These are phyloP conservation scores for Rhineura floridana DNA, from an alignment of 2,113 vertebrate species.

Conservation along the genomic window DNA sequence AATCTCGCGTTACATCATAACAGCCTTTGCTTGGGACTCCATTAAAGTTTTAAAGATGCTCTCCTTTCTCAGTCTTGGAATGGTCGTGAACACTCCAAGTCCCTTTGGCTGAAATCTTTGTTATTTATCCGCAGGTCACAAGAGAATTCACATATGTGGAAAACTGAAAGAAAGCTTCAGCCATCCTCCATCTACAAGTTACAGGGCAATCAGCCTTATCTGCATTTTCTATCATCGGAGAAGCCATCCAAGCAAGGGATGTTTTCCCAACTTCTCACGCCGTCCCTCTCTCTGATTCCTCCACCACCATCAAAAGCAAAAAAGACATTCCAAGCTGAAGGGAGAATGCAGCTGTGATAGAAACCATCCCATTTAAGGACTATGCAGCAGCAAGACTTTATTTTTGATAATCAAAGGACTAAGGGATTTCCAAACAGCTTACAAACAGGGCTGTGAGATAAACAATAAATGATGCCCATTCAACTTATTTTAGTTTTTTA, in stretches of 20 bases:
- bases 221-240: not conserved
- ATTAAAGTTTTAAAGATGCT: not conserved
- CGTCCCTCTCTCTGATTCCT: rapidly evolving
- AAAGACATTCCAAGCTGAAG: not conserved
- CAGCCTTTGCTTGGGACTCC: rapidly evolving
- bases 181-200: not conserved
- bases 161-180: not conserved
- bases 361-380: not conserved
- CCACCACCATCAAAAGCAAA: not conserved
- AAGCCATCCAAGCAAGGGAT: not conserved
- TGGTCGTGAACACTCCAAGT: rapidly evolving
- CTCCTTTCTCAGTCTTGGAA: slow-evolving; percentile 8
- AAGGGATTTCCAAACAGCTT: not conserved
- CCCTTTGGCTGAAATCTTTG: not conserved
- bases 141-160: not conserved
- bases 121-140: not conserved
- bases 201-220: not conserved
- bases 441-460: not conserved
- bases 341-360: rapidly evolving
- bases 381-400: no score
- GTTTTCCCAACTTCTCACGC: not conserved
- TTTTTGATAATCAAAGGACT: not conserved
- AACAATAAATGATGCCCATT: not conserved
- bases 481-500: not conserved
- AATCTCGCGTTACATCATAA: not conserved